A percentile compares a stretch with the other conserved stretches of the same genome.
phyloP scores from a whole-genome alignment of 1,140 invertebrate species.

The Drosophila takahashii region DNA sequence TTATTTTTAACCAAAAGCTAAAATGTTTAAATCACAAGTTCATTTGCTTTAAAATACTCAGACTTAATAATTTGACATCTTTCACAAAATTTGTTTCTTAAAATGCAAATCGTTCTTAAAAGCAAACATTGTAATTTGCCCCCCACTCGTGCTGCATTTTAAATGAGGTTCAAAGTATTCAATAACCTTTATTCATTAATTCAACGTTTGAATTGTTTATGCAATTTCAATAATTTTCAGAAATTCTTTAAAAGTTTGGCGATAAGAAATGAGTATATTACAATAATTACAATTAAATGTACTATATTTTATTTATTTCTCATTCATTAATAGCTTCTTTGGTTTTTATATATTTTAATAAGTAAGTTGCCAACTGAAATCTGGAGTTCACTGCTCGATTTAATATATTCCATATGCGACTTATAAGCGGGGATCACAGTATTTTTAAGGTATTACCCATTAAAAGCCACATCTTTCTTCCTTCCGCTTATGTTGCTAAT shows the following conservation, averaged over 20 bases:
- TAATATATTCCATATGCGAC: conserved; percentile 2
- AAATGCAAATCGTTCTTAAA: conserved; percentile 23
- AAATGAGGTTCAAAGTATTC: conserved; percentile 34
- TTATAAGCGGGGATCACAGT: background rate
- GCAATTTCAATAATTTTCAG: conserved; percentile 9
- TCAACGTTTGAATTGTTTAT: conserved; percentile 23
- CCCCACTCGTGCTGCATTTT: conserved; percentile 22
- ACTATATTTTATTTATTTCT: background rate
- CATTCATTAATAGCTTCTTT: background rate
- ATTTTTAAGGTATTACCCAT: conserved; percentile 33
- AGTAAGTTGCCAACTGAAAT: background rate
- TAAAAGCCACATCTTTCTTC: conserved; percentile 13
- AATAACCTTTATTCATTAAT: conserved; percentile 39
- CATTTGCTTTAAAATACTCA: conserved; percentile 1
- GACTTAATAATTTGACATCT: background rate
- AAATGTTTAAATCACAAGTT: conserved; percentile 6
- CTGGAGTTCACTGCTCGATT: conserved; percentile 31
- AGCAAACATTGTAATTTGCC: conserved; percentile 27
- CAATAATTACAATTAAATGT: background rate
- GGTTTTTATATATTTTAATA: background rate
- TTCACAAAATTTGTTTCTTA: conserved; percentile 5
- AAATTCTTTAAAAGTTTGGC: background rate
- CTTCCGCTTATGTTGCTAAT: conserved; percentile 48
- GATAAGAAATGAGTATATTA: background rate
- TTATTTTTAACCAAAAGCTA: background rate